These are phyloP conservation scores for Standfussiana lucernea DNA, from an alignment of 2,888 invertebrate genomes.

Conservation along the genomic window DNA sequence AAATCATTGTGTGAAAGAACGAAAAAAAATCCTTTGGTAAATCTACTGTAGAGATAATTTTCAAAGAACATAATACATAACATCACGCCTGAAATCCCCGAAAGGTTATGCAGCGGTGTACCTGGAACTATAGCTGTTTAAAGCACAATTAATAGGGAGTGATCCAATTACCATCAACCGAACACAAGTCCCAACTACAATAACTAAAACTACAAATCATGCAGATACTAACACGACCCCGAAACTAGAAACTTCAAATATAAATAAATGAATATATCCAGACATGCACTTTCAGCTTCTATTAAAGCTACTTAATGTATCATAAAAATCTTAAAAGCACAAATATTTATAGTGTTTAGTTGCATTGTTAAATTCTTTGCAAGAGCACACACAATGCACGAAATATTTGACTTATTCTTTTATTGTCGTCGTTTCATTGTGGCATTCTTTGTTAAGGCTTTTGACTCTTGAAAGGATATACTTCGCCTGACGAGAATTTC, in stretches of 20 bases:
- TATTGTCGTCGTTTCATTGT: constrained; percentile 28
- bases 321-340: constrained; percentile 19
- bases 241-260: constrained; percentile 11
- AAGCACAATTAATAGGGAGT: neutral
- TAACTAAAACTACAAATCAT: neutral
- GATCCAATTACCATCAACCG: neutral
- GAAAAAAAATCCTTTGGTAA: neutral
- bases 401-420: constrained; percentile 36
- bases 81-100: no score
- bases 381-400: constrained; percentile 33
- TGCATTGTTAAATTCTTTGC: constrained; percentile 43
- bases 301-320: constrained; percentile 7
- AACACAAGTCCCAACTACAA: neutral
- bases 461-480: constrained; percentile 26
- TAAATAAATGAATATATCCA: constrained; percentile 21
- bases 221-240: neutral
- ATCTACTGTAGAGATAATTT: neutral
- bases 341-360: constrained; percentile 36
- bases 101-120: neutral
- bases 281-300: constrained; percentile 18
- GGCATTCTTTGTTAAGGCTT: constrained; percentile 24
- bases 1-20: neutral
- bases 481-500: constrained; percentile 35
- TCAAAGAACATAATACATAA: neutral
- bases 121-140: neutral